Base-by-base conservation (phyloP, 2,113 vertebrate species). In the Crotalus helleri region DNA sequence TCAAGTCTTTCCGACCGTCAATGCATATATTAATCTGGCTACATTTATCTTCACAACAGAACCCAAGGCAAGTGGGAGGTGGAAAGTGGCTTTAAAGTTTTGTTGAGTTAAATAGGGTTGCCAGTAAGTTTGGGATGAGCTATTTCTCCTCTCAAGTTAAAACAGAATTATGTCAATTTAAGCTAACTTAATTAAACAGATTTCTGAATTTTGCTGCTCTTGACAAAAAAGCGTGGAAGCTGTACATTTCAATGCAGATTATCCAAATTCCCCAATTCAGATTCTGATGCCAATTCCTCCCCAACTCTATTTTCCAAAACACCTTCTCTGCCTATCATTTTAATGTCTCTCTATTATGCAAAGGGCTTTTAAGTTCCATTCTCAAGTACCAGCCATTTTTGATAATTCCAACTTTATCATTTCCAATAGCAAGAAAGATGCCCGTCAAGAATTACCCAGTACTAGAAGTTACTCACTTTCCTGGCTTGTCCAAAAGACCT, bases 401-500 rank as follows among this genome's bases (percentile, higher is more conserved):
- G 15, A 44, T 69, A 44, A 39, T 15, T 19, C 29, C 29, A 23
- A 87, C 19, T 17, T 51, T 61, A n/a, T 33, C 9, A 57, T 59
- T 39, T 59, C 17, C 39, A 88, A 88, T 39, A 33, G 59, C 15
- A 92, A 64, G 39, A 61, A 61, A 64, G 39, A 51, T 26, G 13
- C 51, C 24, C 2, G 3, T 46, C 5, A 54, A 88, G 33, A 92
- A 55, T 29, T 19, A 55, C 0, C 33, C 87, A 46, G 33, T 39
- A 55, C 7, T 13, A 19, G 7, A 13, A 2, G 88, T 92, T 44
- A 99, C 99, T 98, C 97, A 99, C 99, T 99, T 99, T 97, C 99
- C 98, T 5, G 99, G 99, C 87, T 99, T 99, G 94, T 99, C 99
- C 94, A 99, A 96, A 74, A 99, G 98, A 5, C 99, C 99, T 0